These are phyloP conservation scores for Danaus melanippus DNA, from an alignment of 1,140 invertebrate species.

Conservation along the genomic window DNA sequence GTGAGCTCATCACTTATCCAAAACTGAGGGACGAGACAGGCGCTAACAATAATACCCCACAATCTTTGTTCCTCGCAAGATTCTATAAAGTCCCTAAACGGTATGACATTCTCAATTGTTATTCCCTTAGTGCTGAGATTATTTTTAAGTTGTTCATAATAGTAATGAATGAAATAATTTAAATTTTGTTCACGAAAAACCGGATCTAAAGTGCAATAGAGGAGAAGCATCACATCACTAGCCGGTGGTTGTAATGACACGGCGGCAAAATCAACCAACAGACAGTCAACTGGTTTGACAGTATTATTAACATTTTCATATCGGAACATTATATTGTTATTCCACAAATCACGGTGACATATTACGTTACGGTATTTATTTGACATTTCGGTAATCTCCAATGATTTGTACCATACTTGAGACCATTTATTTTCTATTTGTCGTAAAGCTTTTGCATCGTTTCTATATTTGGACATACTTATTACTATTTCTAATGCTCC, in stretches of 20 bases:
- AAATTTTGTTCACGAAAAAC: conserved; percentile 58
- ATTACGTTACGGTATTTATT: conserved; percentile 68
- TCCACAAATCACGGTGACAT: conserved; percentile 76
- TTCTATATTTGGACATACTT: conserved; percentile 41
- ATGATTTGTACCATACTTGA: conserved; percentile 36
- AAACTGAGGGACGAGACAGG: conserved; percentile 47
- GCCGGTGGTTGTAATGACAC: conserved; percentile 72
- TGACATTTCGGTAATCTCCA: conserved; percentile 34
- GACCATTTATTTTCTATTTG: conserved; percentile 44
- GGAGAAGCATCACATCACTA: conserved; percentile 69
- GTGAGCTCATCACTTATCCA: conserved; percentile 52
- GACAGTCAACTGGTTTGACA: conserved; percentile 57
- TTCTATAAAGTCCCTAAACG: conserved; percentile 49
- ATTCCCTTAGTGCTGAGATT: conserved; percentile 51
- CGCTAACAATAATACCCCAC: conserved; percentile 44
- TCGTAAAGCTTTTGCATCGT: conserved; percentile 21
- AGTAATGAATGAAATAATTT: conserved; percentile 57
- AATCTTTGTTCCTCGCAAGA: conserved; percentile 50
- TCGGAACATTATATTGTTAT: conserved; percentile 76
- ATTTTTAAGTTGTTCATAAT: conserved; percentile 61
- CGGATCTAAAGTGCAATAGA: conserved; percentile 50
- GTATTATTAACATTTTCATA: conserved; percentile 44
- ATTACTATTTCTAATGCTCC: conserved; percentile 43
- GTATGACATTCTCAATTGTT: conserved; percentile 47
- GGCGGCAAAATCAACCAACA: conserved; percentile 76